Base-by-base conservation (phyloP, 2,888 invertebrate species). In the Lepetodrilus schrolli region DNA sequence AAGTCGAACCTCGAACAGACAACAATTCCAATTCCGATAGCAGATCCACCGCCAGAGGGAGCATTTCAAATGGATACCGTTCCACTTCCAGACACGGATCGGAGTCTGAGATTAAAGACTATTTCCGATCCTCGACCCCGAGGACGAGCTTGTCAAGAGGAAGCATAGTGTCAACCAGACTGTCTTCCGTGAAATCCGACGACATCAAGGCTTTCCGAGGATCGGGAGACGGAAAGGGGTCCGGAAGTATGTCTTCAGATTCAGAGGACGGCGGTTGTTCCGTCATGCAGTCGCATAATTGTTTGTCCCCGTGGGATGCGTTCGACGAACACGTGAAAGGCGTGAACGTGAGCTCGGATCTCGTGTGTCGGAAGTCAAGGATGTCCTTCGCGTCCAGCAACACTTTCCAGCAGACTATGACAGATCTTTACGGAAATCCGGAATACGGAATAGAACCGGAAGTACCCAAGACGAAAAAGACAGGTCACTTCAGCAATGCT, bases 351-450 rank as follows among this genome's bases (percentile, higher is more conserved):
- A 75, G 80, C 13, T 71, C 77, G n/a, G 82, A 81, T 37, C 47
- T 68, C 7, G 78, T 78, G 47, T 34, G 70, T 10, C 76, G 78
- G n/a, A 78, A 78, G 73, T 83, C 83, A 4, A 79, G 77, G 51
- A 81, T 80, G 1, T 81, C 81, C 36, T 86, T 86, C 74, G 71
- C 79, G 5, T 79, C 83, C 13, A 86, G 86, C 73, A 76, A 76
- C 38, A 78, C 78, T 5, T 86, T 85, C 72, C 83, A 85, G 70
- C 75, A 82, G 72, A 84, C 83, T 0, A 84, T 86, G 84, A 73
- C 75, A 5, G 84, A 84, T 26, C 80, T 85, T 74, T 85, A 79
- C 50, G 85, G 84, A 1, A 83, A 83, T 70, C 78, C 80, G 8
- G 84, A 85, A 49, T 83, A 85, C 51, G 80, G 81, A 3, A 78